Conservation (phyloP, 2,113 vertebrate species). For the Cairina moschata region DNA sequence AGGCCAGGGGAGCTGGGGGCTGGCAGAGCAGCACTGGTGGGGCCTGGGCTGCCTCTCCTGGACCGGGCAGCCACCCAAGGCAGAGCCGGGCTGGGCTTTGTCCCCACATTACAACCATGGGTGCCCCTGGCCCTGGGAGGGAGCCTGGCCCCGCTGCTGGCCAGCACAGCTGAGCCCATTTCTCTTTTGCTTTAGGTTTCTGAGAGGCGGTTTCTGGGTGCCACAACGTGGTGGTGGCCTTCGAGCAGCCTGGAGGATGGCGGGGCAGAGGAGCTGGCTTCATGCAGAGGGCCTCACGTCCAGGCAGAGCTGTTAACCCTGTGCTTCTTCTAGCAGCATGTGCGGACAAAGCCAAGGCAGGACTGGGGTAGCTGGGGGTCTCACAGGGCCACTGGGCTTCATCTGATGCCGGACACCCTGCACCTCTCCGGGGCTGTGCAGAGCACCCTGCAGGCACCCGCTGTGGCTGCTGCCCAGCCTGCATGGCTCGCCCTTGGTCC, state of each 20-base stretch:
- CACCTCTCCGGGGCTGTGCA: accelerated
- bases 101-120: accelerated
- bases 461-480: background rate
- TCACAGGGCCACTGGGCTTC: accelerated
- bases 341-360: background rate
- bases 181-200: conserved; percentile 48
- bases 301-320: background rate
- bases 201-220: conserved; percentile 2
- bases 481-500: accelerated
- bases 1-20: accelerated
- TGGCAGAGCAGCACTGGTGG: background rate
- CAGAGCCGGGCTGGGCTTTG: background rate
- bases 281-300: background rate
- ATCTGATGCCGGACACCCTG: accelerated
- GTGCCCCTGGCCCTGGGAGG: background rate
- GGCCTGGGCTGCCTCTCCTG: background rate
- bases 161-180: background rate
- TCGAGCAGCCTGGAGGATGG: background rate
- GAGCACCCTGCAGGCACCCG: background rate
- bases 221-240: accelerated
- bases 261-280: background rate
- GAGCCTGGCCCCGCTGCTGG: background rate
- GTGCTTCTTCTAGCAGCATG: background rate
- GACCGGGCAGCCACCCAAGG: accelerated
- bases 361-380: background rate